Evolutionary conservation across 2,888 invertebrate species (phyloP), one percentile per base, ranked within the genome.

Genomic region (Mayetiola destructor): DNA sequence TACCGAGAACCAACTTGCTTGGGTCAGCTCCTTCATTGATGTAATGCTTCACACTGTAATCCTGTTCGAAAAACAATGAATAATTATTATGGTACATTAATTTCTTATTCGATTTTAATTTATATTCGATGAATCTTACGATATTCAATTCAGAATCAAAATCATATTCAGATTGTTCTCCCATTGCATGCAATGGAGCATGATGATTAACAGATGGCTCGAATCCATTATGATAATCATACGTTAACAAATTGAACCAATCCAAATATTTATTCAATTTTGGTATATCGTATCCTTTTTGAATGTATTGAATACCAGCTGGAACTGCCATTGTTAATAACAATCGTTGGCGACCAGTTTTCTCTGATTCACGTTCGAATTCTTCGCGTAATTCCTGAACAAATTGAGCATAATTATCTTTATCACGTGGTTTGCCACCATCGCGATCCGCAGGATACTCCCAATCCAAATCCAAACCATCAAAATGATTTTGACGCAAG

Each of bases 391-490:
- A 73, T 73, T 94, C 93, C 80, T 85, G 83, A 48, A 92, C 90
- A 59, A 93, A 79, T 65, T 81, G 80, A 53, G 90, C 88, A 69
- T 93, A 93, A 74, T 93, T 90, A 64, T 88, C 85, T 57, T 81
- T 80, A 71, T 93, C 93, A 18, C 86, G 81, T 0, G 88, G 77
- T 64, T 84, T 84, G 59, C 84, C 81, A 32, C 88, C 88, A 68
- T 71, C 76, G 1, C 55, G 36, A 18, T 36, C 21, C 1, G 71
- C 70, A 53, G 73, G 73, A 62, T 73, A 72, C 58, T 73, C 91
- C 93, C 93, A 93, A 71, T 93, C 93, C 64, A 93, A 76, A 72
- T 94, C 93, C 36, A 94, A 75, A 1, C 93, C 93, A 70, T 94
- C 93, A 67, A 94, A 94, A 68, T 89, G 88, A 73, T 93, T 90